phyloP scores from a whole-genome alignment of 2,113 vertebrate genomes.

The Paratilapia polleni region DNA sequence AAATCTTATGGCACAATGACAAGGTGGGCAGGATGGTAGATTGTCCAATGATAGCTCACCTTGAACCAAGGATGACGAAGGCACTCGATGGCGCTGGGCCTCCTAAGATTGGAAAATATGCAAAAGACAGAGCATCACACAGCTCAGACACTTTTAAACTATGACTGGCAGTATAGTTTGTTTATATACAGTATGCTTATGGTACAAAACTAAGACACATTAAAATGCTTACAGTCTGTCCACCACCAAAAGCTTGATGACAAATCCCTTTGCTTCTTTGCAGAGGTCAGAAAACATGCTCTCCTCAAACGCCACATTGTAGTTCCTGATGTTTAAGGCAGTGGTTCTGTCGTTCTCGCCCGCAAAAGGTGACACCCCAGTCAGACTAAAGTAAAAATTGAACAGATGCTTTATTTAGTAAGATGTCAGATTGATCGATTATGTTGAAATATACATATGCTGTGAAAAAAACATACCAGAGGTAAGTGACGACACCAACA shows the following conservation, averaged over 20 bases:
- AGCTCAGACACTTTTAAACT: neutral
- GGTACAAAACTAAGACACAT: neutral
- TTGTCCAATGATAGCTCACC: constrained; percentile 75
- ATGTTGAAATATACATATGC: neutral
- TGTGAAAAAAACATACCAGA: constrained; percentile 84
- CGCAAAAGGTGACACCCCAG: constrained; percentile 92
- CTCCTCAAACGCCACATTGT: constrained; percentile 95
- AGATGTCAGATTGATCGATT: neutral
- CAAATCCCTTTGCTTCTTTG: constrained; percentile 91
- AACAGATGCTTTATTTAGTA: neutral
- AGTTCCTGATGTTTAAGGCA: constrained; percentile 91
- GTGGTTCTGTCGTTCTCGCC: constrained; percentile 93
- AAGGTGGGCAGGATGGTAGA: neutral
- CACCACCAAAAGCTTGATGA: constrained; percentile 92
- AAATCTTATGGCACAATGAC: neutral
- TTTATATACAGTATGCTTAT: neutral
- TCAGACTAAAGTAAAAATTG: constrained; percentile 81
- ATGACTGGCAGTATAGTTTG: neutral
- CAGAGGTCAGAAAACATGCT: constrained; percentile 90
- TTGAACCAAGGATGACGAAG: constrained; percentile 97
- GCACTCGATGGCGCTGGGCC: constrained; percentile 88
- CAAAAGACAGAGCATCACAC: neutral
- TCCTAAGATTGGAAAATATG: constrained; percentile 75
- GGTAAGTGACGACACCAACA: constrained; percentile 90
- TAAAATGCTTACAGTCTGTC: constrained; percentile 87